Conservation (phyloP, 2,113 vertebrate species). For the Isurus oxyrinchus region DNA sequence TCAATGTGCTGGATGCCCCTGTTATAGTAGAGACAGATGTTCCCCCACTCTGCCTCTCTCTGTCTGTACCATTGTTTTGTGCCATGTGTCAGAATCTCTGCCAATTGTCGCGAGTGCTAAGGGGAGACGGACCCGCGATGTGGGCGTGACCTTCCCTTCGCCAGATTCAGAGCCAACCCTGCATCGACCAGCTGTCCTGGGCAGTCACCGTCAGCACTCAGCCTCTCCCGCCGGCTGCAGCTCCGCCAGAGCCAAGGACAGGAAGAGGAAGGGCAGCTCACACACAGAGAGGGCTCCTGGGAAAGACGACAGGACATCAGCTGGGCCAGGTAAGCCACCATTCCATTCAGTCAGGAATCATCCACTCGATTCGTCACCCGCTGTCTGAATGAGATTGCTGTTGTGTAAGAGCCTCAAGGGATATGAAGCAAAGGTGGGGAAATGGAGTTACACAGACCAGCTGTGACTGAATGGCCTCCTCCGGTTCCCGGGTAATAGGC, state of each 20-base stretch:
- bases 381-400: neutral
- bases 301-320: neutral
- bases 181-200: too few relatives aligned
- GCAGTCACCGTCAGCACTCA: neutral
- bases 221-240: slow-evolving; percentile 43
- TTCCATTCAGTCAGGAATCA: neutral
- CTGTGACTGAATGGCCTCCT: neutral
- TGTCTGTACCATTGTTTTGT: neutral
- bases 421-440: neutral
- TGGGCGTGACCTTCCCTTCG: slow-evolving; percentile 82
- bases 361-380: neutral
- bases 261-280: neutral
- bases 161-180: slow-evolving; percentile 52
- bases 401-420: too few relatives aligned
- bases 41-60: too few relatives aligned
- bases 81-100: slow-evolving; percentile 61
- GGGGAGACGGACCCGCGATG: slow-evolving; percentile 72
- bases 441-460: too few relatives aligned
- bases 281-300: neutral
- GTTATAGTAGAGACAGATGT: neutral
- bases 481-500: neutral
- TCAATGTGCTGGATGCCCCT: neutral
- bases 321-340: neutral
- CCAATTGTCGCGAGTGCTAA: slow-evolving; percentile 73
- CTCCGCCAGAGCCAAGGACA: slow-evolving; percentile 31